A percentile compares a stretch with the other conserved stretches of the same genome.
phyloP scores from a whole-genome alignment of 2,888 invertebrate genomes.

The Anodontia alba region DNA sequence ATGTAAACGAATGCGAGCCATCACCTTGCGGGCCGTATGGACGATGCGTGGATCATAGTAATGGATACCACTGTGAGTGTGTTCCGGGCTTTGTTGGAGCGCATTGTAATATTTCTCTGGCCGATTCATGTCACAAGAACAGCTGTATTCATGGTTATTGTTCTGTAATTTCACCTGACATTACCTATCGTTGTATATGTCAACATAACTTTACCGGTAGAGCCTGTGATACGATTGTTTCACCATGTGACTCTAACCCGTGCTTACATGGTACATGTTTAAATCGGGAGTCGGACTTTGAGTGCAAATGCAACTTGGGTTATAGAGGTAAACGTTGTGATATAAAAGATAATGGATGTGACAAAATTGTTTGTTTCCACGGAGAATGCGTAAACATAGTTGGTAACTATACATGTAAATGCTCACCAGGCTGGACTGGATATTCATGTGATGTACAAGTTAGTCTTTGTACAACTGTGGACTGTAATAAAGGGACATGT shows the following conservation, averaged over 20 bases:
- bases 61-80: conserved; percentile 40
- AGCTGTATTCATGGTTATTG: conserved; percentile 5
- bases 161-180: neutral
- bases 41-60: conserved; percentile 40
- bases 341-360: neutral
- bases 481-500: conserved; percentile 11
- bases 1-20: conserved; percentile 39
- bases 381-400: conserved; percentile 34
- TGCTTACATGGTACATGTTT: neutral
- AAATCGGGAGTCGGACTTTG: neutral
- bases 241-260: neutral
- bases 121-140: conserved; percentile 30
- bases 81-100: conserved; percentile 23
- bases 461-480: neutral
- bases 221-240: neutral
- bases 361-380: conserved; percentile 4
- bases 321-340: conserved; percentile 1
- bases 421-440: conserved; percentile 36
- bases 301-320: neutral
- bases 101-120: conserved; percentile 35
- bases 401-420: conserved; percentile 30
- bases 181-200: neutral
- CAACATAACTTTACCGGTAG: neutral
- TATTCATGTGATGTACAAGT: conserved; percentile 23
- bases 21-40: conserved; percentile 45